These are phyloP conservation scores for Diacarnus erythraeanus DNA, from an alignment of 37 sponge, comb jelly and placozoan genomes.

Conservation along the genomic window DNA sequence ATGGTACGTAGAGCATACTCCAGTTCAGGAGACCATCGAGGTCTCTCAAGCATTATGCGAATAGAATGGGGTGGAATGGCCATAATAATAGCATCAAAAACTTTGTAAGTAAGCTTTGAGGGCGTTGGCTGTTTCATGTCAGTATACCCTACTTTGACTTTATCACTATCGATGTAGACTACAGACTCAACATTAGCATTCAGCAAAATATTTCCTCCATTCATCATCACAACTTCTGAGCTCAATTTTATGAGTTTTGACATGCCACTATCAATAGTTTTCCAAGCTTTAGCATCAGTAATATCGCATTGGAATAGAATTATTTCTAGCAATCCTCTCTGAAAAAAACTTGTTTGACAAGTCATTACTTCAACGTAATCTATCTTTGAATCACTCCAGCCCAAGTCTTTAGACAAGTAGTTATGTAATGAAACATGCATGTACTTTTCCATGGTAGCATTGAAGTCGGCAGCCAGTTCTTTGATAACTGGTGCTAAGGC, in stretches of 20 bases:
- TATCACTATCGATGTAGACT: not conserved
- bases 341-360: conserved; percentile 26
- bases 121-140: too few species aligned
- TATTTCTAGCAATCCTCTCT: conserved; percentile 18
- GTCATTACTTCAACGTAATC: conserved; percentile 38
- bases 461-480: too few species aligned
- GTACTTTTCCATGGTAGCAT: too few species aligned
- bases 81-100: conserved; percentile 44
- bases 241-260: not conserved
- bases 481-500: too few species aligned
- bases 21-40: too few species aligned
- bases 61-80: too few species aligned
- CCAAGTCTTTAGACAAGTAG: not conserved
- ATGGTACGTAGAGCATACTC: too few species aligned
- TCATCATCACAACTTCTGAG: not conserved
- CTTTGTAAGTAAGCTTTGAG: too few species aligned
- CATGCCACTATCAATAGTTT: conserved; percentile 8
- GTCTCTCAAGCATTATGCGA: too few species aligned
- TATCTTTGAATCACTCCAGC: conserved; percentile 22
- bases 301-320: not conserved
- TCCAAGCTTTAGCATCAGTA: not conserved
- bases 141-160: conserved; percentile 3
- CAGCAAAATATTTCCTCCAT: conserved; percentile 1
- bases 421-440: too few species aligned
- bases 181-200: conserved; percentile 7